These are phyloP conservation scores for Xanthostigma xanthostigma DNA, from an alignment of 2,888 invertebrate species.

Conservation along the genomic window DNA sequence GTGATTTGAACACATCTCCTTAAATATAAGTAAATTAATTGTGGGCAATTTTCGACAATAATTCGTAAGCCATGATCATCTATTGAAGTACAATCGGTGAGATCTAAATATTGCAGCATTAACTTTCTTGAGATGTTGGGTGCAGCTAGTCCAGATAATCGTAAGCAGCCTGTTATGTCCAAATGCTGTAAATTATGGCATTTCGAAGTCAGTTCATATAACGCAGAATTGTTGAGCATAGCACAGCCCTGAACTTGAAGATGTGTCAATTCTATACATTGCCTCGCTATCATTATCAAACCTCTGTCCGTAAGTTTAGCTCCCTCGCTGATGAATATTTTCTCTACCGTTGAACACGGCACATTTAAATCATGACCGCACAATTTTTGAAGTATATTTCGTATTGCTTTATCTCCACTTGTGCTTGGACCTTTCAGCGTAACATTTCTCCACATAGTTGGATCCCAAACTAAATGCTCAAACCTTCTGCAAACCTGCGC, in stretches of 20 bases:
- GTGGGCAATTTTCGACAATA: conserved; percentile 74
- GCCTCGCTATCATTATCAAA: conserved; percentile 54
- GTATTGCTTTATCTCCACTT: conserved; percentile 49
- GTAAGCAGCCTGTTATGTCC: conserved; percentile 69
- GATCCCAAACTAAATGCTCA: conserved; percentile 64
- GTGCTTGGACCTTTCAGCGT: conserved; percentile 42
- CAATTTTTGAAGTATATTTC: conserved; percentile 45
- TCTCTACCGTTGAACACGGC: conserved; percentile 50
- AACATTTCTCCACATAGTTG: conserved; percentile 56
- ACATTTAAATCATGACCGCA: conserved; percentile 50
- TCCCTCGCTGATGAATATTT: conserved; percentile 50
- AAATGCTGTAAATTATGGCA: conserved; percentile 71
- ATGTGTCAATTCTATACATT: conserved; percentile 70
- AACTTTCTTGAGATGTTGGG: conserved; percentile 46
- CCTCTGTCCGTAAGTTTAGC: conserved; percentile 63
- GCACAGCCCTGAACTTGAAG: conserved; percentile 63
- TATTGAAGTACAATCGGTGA: conserved; percentile 76
- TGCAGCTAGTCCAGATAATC: conserved; percentile 61
- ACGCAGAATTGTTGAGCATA: conserved; percentile 57
- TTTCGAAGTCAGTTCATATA: conserved; percentile 64
- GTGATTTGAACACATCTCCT: conserved; percentile 79
- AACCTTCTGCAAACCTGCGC: conserved; percentile 63
- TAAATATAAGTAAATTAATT: conserved; percentile 73
- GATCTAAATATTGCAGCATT: conserved; percentile 72
- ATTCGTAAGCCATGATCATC: conserved; percentile 74